Evolutionary conservation across 2,888 invertebrate species (phyloP).

Genomic region (Xestia c-nigrum): DNA sequence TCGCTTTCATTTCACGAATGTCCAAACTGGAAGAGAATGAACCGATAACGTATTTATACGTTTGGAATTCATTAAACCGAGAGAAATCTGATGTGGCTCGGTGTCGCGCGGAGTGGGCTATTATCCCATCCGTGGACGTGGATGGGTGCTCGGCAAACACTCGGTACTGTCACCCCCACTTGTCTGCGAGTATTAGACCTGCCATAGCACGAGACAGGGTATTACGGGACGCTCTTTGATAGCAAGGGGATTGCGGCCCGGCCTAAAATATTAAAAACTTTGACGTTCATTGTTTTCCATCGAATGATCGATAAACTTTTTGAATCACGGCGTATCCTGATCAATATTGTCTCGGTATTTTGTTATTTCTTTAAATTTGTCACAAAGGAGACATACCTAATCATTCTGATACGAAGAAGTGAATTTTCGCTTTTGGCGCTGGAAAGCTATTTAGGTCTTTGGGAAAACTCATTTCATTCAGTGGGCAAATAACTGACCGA

Average conservation of each 20-base stretch:
- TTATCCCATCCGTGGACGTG: constrained; percentile 83
- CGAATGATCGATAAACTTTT: constrained; percentile 36
- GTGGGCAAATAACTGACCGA: constrained; percentile 50
- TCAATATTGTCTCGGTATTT: constrained; percentile 6
- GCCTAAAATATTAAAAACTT: constrained; percentile 46
- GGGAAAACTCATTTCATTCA: constrained; percentile 58
- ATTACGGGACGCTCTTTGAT: constrained; percentile 56
- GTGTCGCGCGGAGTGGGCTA: constrained; percentile 78
- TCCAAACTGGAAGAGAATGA: constrained; percentile 68
- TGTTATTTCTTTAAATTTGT: constrained; percentile 14
- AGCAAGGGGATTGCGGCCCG: constrained; percentile 23
- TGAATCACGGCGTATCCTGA: constrained; percentile 3
- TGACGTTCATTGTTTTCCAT: constrained; percentile 31
- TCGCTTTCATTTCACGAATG: constrained; percentile 54
- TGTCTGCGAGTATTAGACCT: constrained; percentile 66
- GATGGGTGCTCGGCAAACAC: constrained; percentile 85
- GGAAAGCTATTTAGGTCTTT: constrained; percentile 54
- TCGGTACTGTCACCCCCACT: constrained; percentile 74
- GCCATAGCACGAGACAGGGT: constrained; percentile 58
- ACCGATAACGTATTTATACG: constrained; percentile 74
- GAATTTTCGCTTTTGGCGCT: constrained; percentile 34
- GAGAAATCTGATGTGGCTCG: constrained; percentile 71
- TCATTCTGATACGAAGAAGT: constrained; percentile 41
- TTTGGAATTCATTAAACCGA: constrained; percentile 80
- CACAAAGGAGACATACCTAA: constrained; percentile 10